A percentile compares a stretch with the other conserved stretches of the same genome.
Conservation (phyloP, 2,888 invertebrate species). For the Crioceris asparagi region DNA sequence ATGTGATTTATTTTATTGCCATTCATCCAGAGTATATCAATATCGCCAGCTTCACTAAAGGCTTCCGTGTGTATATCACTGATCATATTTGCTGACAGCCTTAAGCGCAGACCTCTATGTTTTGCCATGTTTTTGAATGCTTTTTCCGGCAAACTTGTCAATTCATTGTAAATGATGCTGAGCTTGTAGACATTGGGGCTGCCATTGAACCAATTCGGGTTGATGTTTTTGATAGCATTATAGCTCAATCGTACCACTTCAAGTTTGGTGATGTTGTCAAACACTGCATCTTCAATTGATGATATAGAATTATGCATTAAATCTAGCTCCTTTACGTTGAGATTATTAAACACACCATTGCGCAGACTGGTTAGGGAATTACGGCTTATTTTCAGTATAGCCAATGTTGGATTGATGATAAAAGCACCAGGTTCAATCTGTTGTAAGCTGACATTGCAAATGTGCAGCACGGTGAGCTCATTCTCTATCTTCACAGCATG, state of each 20-base stretch:
- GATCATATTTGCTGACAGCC: constrained; percentile 27
- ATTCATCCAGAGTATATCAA: constrained; percentile 24
- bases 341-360: constrained; percentile 25
- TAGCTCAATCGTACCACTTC: constrained; percentile 26
- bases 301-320: constrained; percentile 26
- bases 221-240: constrained; percentile 25
- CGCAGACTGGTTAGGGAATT: constrained; percentile 23
- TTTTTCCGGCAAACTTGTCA: constrained; percentile 21
- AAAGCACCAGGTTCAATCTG: constrained; percentile 27
- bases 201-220: constrained; percentile 26
- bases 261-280: constrained; percentile 27
- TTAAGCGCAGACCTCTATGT: constrained; percentile 22
- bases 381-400: constrained; percentile 23
- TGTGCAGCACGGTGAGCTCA: constrained; percentile 23
- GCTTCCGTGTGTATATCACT: constrained; percentile 22
- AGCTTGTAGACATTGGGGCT: constrained; percentile 28
- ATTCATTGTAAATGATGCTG: constrained; percentile 25
- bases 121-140: constrained; percentile 25
- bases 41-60: constrained; percentile 18
- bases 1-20: constrained; percentile 24
- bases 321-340: constrained; percentile 27
- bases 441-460: constrained; percentile 22
- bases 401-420: constrained; percentile 24
- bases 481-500: constrained; percentile 19
- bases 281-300: constrained; percentile 24